These are phyloP conservation scores for Apostichopus parvimensis DNA, from an alignment of 35 echinoderm and acorn worm species.

Conservation along the genomic window DNA sequence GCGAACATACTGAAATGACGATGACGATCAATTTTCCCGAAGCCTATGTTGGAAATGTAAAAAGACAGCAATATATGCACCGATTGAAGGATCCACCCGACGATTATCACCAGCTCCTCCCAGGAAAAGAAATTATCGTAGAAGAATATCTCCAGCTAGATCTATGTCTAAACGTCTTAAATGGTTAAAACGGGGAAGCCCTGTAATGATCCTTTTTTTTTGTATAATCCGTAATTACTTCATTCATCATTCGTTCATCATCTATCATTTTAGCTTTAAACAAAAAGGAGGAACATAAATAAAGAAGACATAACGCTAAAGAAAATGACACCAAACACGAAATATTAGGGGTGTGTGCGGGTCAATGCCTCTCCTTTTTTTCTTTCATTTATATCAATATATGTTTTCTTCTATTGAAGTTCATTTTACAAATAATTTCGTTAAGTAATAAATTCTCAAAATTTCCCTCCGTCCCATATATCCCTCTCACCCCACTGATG, in stretches of 20 bases:
- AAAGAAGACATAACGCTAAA: not conserved
- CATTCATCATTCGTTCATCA: not conserved
- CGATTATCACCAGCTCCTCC: no score
- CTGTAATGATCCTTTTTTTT: not conserved
- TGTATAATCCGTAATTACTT: not conserved
- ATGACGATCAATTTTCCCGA: slow-evolving; percentile 4
- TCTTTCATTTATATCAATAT: no score
- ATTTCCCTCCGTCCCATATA: no score
- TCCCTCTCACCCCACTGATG: no score
- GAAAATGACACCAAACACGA: not conserved
- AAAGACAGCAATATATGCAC: not conserved
- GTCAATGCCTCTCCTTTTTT: not conserved
- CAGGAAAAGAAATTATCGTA: not conserved
- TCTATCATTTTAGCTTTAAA: not conserved
- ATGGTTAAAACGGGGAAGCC: not conserved
- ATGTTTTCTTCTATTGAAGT: no score
- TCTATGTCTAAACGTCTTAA: not conserved
- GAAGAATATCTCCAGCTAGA: not conserved
- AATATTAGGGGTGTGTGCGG: not conserved
- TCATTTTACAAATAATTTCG: no score
- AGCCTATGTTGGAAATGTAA: slow-evolving; percentile 15
- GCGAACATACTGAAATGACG: no score
- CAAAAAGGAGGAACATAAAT: no score
- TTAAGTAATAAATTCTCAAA: no score
- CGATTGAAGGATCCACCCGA: not conserved